Percentiles rank a stretch among this genome's conserved stretches.
Conservation (phyloP, 2,113 vertebrate species). For the Macquaria australasica region DNA sequence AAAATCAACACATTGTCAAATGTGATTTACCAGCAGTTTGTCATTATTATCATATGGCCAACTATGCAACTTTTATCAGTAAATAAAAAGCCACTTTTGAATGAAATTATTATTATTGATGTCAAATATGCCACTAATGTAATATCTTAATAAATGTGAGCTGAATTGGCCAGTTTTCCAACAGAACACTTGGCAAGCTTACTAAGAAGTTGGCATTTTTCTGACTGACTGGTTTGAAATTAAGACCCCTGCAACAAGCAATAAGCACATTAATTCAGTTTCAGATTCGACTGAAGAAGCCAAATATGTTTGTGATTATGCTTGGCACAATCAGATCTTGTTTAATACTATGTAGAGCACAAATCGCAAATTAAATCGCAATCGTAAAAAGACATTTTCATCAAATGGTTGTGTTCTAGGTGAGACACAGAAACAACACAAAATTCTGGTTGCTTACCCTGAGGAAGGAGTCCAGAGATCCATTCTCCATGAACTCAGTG, state of each 20-base stretch:
- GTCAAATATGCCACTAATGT: neutral
- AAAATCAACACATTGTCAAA: neutral
- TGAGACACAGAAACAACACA: neutral
- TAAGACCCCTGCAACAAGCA: neutral
- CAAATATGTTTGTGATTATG: neutral
- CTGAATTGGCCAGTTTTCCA: neutral
- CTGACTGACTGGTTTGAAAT: neutral
- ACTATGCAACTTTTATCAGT: neutral
- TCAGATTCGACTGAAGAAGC: neutral
- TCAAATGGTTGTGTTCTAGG: neutral
- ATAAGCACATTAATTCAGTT: neutral
- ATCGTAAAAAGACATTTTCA: neutral
- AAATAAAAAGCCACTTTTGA: neutral
- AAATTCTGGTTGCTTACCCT: conserved; percentile 83
- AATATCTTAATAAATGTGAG: neutral
- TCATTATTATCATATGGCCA: neutral
- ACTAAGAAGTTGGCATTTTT: neutral
- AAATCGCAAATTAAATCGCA: neutral
- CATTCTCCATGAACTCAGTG: conserved; percentile 99
- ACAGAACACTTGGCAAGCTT: neutral
- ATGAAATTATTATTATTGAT: neutral
- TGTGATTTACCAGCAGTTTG: neutral
- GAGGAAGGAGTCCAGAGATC: conserved; percentile 97
- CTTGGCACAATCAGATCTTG: neutral
- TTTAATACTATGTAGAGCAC: neutral